A percentile compares a stretch with the other conserved stretches of the same genome.
Evolutionary conservation across 2,888 invertebrate species (phyloP).

Genomic region (Drosophila ezoana): DNA sequence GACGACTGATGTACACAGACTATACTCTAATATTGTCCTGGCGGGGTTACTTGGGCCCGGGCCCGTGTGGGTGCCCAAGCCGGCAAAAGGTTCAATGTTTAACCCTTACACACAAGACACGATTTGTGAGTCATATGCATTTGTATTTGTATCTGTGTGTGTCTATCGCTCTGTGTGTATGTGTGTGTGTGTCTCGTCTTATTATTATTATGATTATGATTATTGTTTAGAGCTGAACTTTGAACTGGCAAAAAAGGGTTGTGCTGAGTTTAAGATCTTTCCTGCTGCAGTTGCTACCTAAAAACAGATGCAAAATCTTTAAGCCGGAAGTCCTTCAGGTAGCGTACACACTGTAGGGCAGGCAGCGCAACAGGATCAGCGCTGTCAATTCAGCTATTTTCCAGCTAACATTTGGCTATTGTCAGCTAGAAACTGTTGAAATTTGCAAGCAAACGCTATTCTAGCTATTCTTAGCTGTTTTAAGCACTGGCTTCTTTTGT

Average conservation of each 20-base stretch:
- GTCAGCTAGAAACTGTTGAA: too few species aligned
- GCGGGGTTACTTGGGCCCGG: slow-evolving; percentile 22
- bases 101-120: slow-evolving; percentile 32
- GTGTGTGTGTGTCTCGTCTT: slow-evolving; percentile 20
- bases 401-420: too few species aligned
- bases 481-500: too few species aligned
- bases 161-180: too few species aligned
- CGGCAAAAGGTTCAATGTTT: slow-evolving; percentile 21
- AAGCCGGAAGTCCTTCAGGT: slow-evolving; percentile 74
- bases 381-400: too few species aligned
- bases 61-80: slow-evolving; percentile 48
- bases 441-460: too few species aligned
- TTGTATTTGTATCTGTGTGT: slow-evolving; percentile 23
- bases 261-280: slow-evolving; percentile 2
- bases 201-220: slow-evolving; percentile 54
- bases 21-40: slow-evolving; percentile 35
- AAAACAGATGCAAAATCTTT: slow-evolving; percentile 35
- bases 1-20: slow-evolving; percentile 3
- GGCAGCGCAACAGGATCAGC: slow-evolving; percentile 68
- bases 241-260: slow-evolving; percentile 61
- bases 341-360: slow-evolving; percentile 38
- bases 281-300: slow-evolving; percentile 40
- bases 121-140: slow-evolving; percentile 40
- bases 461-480: too few species aligned
- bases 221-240: slow-evolving; percentile 63